Percentiles rank a stretch among this genome's conserved stretches.
Conservation (phyloP, 2,888 invertebrate genomes). For the Galerucella nymphaeae region DNA sequence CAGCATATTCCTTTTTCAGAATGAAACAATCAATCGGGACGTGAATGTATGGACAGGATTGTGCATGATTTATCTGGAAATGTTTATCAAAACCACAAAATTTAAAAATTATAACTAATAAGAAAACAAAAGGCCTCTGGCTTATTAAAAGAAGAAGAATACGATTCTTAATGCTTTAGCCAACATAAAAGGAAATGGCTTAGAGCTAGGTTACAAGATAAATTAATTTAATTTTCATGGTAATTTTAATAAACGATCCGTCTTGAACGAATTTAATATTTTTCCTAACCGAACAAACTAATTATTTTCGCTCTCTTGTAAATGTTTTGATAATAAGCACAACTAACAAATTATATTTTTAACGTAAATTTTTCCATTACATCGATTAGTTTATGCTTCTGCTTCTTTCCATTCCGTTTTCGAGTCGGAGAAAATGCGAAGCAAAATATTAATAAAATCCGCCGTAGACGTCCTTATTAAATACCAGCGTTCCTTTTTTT, state of each 20-base stretch:
- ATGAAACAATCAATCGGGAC: too few relatives aligned
- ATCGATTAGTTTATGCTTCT: neutral
- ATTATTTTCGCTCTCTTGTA: neutral
- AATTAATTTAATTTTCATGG: slow-evolving; percentile 5
- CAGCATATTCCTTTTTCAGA: too few relatives aligned
- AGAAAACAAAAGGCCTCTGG: neutral
- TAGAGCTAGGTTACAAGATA: neutral
- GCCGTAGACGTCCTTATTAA: slow-evolving; percentile 8
- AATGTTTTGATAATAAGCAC: slow-evolving; percentile 4
- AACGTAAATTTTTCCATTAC: neutral
- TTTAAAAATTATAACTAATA: too few relatives aligned
- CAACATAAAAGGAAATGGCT: slow-evolving; percentile 2
- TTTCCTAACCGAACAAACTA: neutral
- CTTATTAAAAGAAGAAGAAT: neutral
- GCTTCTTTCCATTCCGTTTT: neutral
- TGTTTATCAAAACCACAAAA: too few relatives aligned
- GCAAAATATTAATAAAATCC: slow-evolving; percentile 21
- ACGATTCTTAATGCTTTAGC: neutral
- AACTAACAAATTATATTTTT: neutral
- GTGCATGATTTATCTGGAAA: too few relatives aligned
- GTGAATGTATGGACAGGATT: too few relatives aligned
- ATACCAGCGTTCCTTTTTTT: too few relatives aligned
- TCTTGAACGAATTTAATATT: neutral
- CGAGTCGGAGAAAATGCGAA: slow-evolving; percentile 10
- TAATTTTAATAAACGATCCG: neutral